These are phyloP conservation scores for Ceuthmochares aereus DNA, from an alignment of 2,113 vertebrate species.

Conservation along the genomic window DNA sequence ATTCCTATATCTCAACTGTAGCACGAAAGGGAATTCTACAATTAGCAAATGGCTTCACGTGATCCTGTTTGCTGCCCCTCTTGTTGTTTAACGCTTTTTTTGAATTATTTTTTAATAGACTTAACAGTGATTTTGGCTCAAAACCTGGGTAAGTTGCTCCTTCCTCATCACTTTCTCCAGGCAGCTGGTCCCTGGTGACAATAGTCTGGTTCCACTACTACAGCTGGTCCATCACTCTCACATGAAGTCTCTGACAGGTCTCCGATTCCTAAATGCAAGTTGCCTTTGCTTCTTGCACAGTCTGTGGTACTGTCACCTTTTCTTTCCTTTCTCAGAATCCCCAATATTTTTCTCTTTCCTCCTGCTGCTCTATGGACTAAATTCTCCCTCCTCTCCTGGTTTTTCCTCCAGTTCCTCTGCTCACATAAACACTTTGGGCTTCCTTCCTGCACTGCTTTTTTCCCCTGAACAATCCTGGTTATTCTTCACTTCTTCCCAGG, in stretches of 20 bases:
- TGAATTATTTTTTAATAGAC: background rate
- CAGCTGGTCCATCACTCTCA: background rate
- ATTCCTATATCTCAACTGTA: conserved; percentile 59
- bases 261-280: background rate
- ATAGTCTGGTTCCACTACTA: background rate
- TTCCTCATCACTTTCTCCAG: background rate
- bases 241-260: background rate
- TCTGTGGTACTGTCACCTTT: background rate
- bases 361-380: background rate
- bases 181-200: background rate
- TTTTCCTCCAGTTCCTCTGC: conserved; percentile 38
- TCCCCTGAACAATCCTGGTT: background rate
- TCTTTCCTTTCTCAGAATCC: background rate
- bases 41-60: background rate
- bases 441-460: conserved; percentile 54
- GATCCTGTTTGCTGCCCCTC: background rate
- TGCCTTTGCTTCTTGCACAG: background rate
- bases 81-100: background rate
- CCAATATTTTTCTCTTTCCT: background rate
- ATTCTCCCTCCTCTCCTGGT: conserved; percentile 2
- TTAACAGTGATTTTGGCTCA: background rate
- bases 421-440: conserved; percentile 55
- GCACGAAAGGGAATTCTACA: background rate
- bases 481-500: conserved; percentile 51
- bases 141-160: background rate